These are phyloP conservation scores for Mastomys natalensis DNA, from an alignment of 2,113 vertebrate genomes.

Conservation along the genomic window DNA sequence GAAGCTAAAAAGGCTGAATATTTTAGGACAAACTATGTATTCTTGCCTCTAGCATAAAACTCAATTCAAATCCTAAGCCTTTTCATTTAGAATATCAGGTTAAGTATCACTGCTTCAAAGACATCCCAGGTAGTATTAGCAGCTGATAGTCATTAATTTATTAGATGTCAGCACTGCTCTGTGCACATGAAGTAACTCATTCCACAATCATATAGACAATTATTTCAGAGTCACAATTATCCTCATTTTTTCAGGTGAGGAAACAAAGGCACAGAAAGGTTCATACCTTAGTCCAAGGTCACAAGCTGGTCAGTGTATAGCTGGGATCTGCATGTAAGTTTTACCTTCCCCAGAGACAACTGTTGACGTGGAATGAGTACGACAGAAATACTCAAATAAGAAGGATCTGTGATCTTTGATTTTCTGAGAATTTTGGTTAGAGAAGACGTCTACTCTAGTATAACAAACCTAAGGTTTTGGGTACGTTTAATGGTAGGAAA, in stretches of 20 bases:
- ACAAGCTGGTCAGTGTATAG: conserved; percentile 23
- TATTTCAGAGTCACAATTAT: conserved; percentile 32
- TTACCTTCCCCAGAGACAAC: conserved; percentile 49
- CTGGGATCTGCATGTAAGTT: conserved; percentile 54
- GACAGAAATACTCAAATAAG: conserved; percentile 16
- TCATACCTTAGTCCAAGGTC: conserved; percentile 26
- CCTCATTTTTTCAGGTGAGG: neutral
- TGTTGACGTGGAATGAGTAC: conserved; percentile 5
- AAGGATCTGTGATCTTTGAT: neutral
- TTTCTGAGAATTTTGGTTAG: conserved; percentile 51
- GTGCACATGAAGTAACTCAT: neutral
- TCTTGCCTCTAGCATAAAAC: neutral
- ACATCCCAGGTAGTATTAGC: neutral
- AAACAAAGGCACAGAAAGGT: conserved; percentile 44
- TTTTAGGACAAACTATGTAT: neutral
- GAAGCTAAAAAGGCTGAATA: conserved; percentile 21
- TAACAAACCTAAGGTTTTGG: conserved; percentile 21
- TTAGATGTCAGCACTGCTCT: neutral
- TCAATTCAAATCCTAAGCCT: neutral
- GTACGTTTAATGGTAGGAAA: conserved; percentile 10
- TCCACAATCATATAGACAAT: neutral
- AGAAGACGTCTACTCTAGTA: conserved; percentile 40
- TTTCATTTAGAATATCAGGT: conserved; percentile 19
- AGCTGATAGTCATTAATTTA: conserved; percentile 16
- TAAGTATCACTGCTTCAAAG: neutral